Evolutionary conservation across 2,113 vertebrate genomes (phyloP).

Genomic region (Tinamus guttatus): DNA sequence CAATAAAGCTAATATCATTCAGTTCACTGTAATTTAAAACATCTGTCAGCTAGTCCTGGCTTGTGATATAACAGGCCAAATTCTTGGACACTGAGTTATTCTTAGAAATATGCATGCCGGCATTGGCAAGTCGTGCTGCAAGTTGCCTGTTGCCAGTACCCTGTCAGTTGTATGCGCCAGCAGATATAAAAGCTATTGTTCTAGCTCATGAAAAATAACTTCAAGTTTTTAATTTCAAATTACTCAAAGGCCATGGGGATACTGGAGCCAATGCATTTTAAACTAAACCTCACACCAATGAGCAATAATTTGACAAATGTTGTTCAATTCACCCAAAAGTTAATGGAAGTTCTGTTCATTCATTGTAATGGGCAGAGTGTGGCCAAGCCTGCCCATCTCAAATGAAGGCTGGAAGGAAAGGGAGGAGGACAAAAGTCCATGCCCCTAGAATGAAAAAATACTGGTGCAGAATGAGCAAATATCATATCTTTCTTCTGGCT

Average conservation of each 20-base stretch:
- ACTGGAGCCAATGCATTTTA: neutral
- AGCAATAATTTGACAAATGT: neutral
- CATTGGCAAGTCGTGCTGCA: constrained; percentile 77
- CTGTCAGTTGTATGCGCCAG: constrained; percentile 78
- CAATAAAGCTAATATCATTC: constrained; percentile 75
- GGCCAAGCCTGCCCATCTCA: neutral
- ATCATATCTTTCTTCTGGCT: neutral
- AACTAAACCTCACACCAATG: neutral
- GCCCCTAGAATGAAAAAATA: neutral
- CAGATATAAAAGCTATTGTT: constrained; percentile 77
- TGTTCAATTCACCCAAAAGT: neutral
- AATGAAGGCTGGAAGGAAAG: neutral
- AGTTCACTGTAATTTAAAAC: constrained; percentile 78
- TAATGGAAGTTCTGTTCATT: neutral
- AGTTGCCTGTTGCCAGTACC: constrained; percentile 78
- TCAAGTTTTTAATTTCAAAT: constrained; percentile 77
- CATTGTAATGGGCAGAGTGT: neutral
- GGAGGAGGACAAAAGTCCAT: neutral
- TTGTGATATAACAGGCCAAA: constrained; percentile 77
- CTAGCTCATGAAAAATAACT: constrained; percentile 77
- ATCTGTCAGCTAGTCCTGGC: constrained; percentile 76
- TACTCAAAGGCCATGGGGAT: constrained; percentile 41
- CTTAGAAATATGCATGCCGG: constrained; percentile 79
- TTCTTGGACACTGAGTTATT: constrained; percentile 86
- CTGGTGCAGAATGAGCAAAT: neutral